Base-by-base conservation (phyloP, 2,797 vertebrate species). In the Coregonus suidteri region DNA sequence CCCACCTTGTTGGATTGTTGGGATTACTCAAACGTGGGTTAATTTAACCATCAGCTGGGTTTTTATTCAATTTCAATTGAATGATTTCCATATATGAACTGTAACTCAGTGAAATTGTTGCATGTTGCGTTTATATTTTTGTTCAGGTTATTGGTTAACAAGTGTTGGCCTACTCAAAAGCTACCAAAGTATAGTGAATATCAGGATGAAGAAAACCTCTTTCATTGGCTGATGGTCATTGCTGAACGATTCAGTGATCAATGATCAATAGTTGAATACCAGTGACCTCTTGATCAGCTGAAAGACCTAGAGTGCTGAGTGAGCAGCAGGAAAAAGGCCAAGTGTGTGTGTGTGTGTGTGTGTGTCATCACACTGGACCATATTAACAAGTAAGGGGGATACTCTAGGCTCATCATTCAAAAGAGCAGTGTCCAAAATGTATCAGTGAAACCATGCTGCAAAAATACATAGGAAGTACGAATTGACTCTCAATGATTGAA, bases 221-320 rank as follows among this genome's bases (percentile, higher is more conserved):
- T n/a, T 25, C 66, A 54, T n/a, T 64, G 35, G 35, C 66, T 31
- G 76, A 18, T 41, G 25, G 25, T 34, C 70, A 35, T 65, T 75
- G 59, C 75, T 54, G 56, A 59, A 79, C 72, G 74, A 67, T 56
- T 54, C n/a, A 20, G 20, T 73, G 69, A 67, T 72, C 62, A 52
- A 7, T 37, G 25, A 80, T 72, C 70, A 72, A 76, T 80, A 67
- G 68, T 34, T 76, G 25, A 68, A 70, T 35, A 25, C 31, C 66
- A 73, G 66, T 67, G 70, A 76, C 11, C 62, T 51, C 25, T 51
- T 25, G 41, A 80, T 80, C 74, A 67, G 59, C 78, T 72, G 14
- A 71, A 66, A 30, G 30, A 31, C 56, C 6, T 13, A 14, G 15
- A 65, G 41, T 75, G 59, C 74, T 72, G 68, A 66, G 41, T 66